Base-by-base conservation (phyloP, 2,888 invertebrate species). In the Trichogramma evanescens region DNA sequence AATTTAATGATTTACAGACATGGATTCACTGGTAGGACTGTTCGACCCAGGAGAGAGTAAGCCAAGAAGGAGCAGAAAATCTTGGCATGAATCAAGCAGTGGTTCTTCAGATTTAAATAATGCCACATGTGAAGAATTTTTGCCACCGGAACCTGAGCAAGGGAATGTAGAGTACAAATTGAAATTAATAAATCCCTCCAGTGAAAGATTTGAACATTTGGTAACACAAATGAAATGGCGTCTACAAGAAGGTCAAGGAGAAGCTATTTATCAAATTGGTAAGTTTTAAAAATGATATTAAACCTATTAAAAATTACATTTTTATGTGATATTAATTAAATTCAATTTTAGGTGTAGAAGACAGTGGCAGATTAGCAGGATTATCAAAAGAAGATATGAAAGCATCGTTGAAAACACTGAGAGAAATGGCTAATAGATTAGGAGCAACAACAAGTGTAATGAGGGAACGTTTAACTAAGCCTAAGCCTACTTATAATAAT, bases 151-250 rank as follows among this genome's bases (percentile, higher is more conserved):
- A 76, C 93, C 95, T 0, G 89, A 95, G 74, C 86, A 93, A 71
- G 97, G 97, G 6, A 97, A 97, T 77, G 87, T 97, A 42, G 97
- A 97, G 79, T 97, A 97, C 78, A 97, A 98, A 80, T 79, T 98
- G 61, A 95, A 97, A 73, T 82, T 99, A 59, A 90, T 97, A 6
- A 91, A 91, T 77, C 93, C 96, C 0, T 91, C 95, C 38, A 89
- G 90, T 74, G 88, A 90, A 69, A 83, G 98, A 63, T 89, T 95
- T 72, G 95, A 99, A 78, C 98, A 98, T 80, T 82, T 99, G 42
- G 95, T 98, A 26, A 99, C 98, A 0, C 99, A 99, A 85, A 86
- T 99, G 85, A 99, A 99, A 81, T 99, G 98, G 98, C 85, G 99
- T 0, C 83, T 99, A 7, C 86, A 93, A 0, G 95, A 95, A 78